Evolutionary conservation across 1,140 invertebrate genomes (phyloP), one percentile per base, ranked within the genome.

Genomic region (Harlomillsia oculata): DNA sequence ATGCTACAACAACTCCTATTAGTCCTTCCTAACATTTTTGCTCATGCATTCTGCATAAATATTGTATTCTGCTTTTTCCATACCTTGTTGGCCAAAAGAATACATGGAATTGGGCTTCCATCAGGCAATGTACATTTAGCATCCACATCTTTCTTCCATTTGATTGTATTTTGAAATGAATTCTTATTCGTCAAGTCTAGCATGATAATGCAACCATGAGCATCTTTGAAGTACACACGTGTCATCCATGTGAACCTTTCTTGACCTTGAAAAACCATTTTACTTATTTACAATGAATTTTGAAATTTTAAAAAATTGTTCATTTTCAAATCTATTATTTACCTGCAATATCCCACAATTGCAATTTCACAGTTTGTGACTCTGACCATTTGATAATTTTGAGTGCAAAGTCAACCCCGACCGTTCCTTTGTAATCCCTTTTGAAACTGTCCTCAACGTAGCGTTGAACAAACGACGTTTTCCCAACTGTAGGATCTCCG

Each of bases 211-310:
- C 77, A 79, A 20, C 77, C 78, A 67, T 79, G 77, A 13, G 79
- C 75, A 67, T 80, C 79, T 70, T 79, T 78, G 60, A 79, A 81
- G 66, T 80, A 81, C 2, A 80, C 78, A 55, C 78, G 65, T 3
- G 78, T 80, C 78, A 81, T 80, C 69, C 77, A 79, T 3, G 77
- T 78, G 62, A 79, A 80, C 53, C 78, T 68, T 64, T 80, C 79
- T 69, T 81, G 79, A 44, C 79, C 78, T 74, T 59, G 9, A 65
- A 66, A 60, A 41, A 16, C 29, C 45, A 53, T 14, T 57, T 18
- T 14, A 53, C 13, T 28, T n/a, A 41, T 41, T 16, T 40, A 40
- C 13, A 14, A n/a, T n/a, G n/a, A n/a, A n/a, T n/a, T n/a, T n/a
- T n/a, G n/a, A n/a, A n/a, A n/a, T n/a, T n/a, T n/a, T n/a, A n/a